A percentile compares a stretch with the other conserved stretches of the same genome.
Evolutionary conservation across 2,797 vertebrate species (phyloP).

Genomic region (Yasuhikotakia modesta): DNA sequence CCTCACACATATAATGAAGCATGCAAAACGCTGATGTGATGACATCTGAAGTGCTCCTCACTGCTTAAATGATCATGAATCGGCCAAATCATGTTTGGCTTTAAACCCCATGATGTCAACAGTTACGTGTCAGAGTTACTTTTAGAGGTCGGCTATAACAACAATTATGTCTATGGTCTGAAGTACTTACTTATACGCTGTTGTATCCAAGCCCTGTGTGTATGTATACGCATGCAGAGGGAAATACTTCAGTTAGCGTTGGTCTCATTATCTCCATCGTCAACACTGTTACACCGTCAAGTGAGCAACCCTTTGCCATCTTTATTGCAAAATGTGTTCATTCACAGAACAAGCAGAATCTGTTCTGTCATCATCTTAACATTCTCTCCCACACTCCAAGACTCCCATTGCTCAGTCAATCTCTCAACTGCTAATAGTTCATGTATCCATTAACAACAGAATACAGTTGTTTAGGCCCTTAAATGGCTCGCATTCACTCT

Average conservation of each 20-base stretch:
- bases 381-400: conserved; percentile 14
- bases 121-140: neutral
- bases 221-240: neutral
- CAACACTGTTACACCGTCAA: neutral
- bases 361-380: neutral
- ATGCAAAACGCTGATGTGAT: neutral
- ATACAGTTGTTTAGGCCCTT: conserved; percentile 38
- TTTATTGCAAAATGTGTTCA: neutral
- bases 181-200: too few relatives aligned
- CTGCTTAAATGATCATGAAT: neutral
- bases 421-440: conserved; percentile 23
- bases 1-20: neutral
- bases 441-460: conserved; percentile 41
- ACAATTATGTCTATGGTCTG: neutral
- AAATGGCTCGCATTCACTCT: conserved; percentile 46
- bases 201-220: too few relatives aligned
- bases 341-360: conserved; percentile 9
- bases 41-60: neutral
- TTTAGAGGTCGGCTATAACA: neutral
- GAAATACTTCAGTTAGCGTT: conserved; percentile 12
- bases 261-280: conserved; percentile 6
- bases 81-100: neutral
- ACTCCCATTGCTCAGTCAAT: conserved; percentile 23
- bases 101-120: neutral
- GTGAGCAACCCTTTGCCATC: neutral